phyloP scores from a whole-genome alignment of 1,140 invertebrate genomes.

The Scylla paramamosain region DNA sequence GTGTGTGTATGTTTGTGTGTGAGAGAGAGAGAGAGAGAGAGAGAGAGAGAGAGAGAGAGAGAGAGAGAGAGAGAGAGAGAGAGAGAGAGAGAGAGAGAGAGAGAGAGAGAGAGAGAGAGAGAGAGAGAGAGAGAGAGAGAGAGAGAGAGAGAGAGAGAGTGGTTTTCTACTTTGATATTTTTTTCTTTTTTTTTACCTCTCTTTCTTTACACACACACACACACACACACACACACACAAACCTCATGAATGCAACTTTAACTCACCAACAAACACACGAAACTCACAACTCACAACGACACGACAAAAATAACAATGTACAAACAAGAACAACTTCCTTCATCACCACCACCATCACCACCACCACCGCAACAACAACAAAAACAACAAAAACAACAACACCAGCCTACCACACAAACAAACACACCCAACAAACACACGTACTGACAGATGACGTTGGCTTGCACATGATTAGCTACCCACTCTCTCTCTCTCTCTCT shows the following conservation, averaged over 20 bases:
- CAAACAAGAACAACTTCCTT: too few species aligned
- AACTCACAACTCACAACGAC: neutral
- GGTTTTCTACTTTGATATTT: too few species aligned
- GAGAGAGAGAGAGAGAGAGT: too few species aligned
- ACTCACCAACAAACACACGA: neutral
- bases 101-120: too few species aligned
- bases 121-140: too few species aligned
- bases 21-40: too few species aligned
- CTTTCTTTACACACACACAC: neutral
- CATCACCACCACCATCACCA: too few species aligned
- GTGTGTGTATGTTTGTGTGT: too few species aligned
- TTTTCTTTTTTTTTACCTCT: neutral
- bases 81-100: too few species aligned
- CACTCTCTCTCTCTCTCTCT: slow-evolving; percentile 10
- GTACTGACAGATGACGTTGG: neutral
- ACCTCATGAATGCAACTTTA: neutral
- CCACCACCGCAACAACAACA: neutral
- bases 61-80: too few species aligned
- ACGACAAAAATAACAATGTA: too few species aligned
- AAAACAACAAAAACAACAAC: neutral
- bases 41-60: too few species aligned
- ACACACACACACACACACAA: neutral
- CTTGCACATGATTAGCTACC: neutral
- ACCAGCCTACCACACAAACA: neutral
- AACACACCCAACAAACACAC: neutral